Percentiles rank a stretch among this genome's conserved stretches.
Evolutionary conservation across 2,888 invertebrate species (phyloP).

Genomic region (Xestoiulus laeticollis): DNA sequence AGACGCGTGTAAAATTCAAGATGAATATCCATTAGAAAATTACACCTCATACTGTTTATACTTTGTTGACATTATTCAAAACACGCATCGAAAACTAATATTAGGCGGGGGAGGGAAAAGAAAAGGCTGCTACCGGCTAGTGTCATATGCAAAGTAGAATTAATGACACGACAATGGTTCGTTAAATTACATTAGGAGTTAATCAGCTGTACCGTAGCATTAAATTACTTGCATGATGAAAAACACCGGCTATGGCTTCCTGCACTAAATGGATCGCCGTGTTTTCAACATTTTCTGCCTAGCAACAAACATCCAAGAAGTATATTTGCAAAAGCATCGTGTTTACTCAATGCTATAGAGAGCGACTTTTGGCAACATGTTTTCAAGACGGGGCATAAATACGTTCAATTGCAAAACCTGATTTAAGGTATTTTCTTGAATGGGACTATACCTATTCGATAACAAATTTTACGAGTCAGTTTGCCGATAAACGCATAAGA

Average conservation of each 20-base stretch:
- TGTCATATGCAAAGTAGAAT: conserved; percentile 51
- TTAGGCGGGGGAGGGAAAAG: not conserved
- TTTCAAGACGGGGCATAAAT: not conserved
- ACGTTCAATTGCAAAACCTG: not conserved
- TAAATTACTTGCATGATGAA: conserved; percentile 21
- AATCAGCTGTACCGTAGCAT: conserved; percentile 49
- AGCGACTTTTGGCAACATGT: not conserved
- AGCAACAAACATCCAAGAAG: not conserved
- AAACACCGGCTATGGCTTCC: not conserved
- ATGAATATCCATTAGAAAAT: conserved; percentile 37
- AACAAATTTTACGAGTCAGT: not conserved
- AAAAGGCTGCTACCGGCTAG: not conserved
- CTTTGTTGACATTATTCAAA: conserved; percentile 37
- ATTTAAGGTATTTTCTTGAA: not conserved
- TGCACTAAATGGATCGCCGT: not conserved
- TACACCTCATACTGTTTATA: conserved; percentile 2
- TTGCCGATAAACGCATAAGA: not conserved
- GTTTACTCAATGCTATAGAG: not conserved
- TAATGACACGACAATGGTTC: conserved; percentile 51
- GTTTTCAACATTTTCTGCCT: not conserved
- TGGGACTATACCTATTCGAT: not conserved
- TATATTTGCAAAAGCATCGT: not conserved
- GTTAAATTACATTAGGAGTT: conserved; percentile 53
- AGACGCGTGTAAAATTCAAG: not conserved
- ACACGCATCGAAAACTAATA: not conserved